Percentiles rank a stretch among this genome's conserved stretches.
These are phyloP conservation scores for Steinernema khuongi DNA, from an alignment of 1,140 invertebrate species.

Conservation along the genomic window DNA sequence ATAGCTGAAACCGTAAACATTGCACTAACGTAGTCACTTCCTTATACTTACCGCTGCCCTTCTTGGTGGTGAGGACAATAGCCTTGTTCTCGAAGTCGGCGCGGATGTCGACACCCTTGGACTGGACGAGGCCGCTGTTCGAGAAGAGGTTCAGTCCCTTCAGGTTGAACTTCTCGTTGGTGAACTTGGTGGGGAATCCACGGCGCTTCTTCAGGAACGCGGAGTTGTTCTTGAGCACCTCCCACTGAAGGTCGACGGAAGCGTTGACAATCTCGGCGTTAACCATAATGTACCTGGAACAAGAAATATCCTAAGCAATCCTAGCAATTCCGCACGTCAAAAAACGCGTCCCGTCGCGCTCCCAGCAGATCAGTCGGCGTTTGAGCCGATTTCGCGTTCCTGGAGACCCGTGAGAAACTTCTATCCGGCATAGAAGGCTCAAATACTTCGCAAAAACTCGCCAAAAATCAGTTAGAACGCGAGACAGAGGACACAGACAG, in stretches of 20 bases:
- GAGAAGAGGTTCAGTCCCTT: constrained; percentile 27
- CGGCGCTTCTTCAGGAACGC: constrained; percentile 30
- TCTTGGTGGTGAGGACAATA: constrained; percentile 28
- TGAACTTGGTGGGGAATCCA: constrained; percentile 32
- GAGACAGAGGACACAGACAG: too few species aligned
- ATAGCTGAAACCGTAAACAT: neutral
- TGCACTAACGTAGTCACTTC: neutral
- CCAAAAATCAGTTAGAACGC: too few species aligned
- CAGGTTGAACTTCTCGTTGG: constrained; percentile 37
- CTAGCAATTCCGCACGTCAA: neutral
- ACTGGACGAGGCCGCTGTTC: constrained; percentile 32
- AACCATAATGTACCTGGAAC: neutral
- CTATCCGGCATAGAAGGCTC: too few species aligned
- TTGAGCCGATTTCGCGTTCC: too few species aligned
- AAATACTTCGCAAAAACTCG: too few species aligned
- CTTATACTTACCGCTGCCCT: neutral
- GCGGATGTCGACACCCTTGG: constrained; percentile 31
- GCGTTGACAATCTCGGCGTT: constrained; percentile 27
- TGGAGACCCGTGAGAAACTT: too few species aligned
- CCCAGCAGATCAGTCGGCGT: too few species aligned
- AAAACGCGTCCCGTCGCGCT: too few species aligned
- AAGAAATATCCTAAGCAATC: neutral
- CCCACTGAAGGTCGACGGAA: constrained; percentile 32
- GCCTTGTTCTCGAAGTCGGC: constrained; percentile 24
- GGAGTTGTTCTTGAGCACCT: constrained; percentile 36